phyloP scores from a whole-genome alignment of 30 jellyfish, hydroid and myxozoan genomes.

The Chrysaora quinquecirrha region DNA sequence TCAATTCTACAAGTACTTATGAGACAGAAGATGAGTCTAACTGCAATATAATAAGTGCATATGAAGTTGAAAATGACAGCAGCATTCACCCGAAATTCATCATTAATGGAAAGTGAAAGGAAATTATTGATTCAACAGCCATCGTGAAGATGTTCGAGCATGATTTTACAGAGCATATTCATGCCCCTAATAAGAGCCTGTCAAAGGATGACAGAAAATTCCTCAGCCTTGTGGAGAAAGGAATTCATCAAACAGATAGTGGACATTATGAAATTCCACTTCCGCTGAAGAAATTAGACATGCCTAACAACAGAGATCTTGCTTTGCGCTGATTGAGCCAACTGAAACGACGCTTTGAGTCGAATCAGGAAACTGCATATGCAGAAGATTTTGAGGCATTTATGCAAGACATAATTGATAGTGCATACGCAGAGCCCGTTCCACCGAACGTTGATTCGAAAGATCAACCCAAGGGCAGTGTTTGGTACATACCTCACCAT shows the following conservation, averaged over 20 bases:
- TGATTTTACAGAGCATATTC: constrained; percentile 22
- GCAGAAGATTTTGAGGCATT: background rate
- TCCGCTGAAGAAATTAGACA: constrained; percentile 4
- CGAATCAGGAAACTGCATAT: constrained; percentile 6
- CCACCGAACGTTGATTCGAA: constrained; percentile 5
- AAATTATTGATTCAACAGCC: constrained; percentile 15
- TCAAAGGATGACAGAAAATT: constrained; percentile 22
- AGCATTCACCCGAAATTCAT: constrained; percentile 16
- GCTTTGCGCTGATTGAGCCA: constrained; percentile 12
- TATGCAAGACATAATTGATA: constrained; percentile 10
- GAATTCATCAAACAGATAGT: constrained; percentile 23
- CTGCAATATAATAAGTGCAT: constrained; percentile 22
- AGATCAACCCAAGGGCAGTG: constrained; percentile 16
- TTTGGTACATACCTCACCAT: constrained; percentile 47
- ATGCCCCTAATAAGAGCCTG: background rate
- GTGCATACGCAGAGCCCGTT: constrained; percentile 17
- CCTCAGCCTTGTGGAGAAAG: constrained; percentile 22
- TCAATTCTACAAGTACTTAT: constrained; percentile 5
- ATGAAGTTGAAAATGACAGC: constrained; percentile 9
- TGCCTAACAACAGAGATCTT: constrained; percentile 28
- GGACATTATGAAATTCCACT: constrained; percentile 33
- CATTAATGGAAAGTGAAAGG: constrained; percentile 15
- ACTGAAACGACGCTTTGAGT: constrained; percentile 16
- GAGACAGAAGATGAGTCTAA: constrained; percentile 3
- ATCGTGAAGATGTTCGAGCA: constrained; percentile 17